Evolutionary conservation across 2,797 vertebrate genomes (phyloP).

Genomic region (Cygnus olor): DNA sequence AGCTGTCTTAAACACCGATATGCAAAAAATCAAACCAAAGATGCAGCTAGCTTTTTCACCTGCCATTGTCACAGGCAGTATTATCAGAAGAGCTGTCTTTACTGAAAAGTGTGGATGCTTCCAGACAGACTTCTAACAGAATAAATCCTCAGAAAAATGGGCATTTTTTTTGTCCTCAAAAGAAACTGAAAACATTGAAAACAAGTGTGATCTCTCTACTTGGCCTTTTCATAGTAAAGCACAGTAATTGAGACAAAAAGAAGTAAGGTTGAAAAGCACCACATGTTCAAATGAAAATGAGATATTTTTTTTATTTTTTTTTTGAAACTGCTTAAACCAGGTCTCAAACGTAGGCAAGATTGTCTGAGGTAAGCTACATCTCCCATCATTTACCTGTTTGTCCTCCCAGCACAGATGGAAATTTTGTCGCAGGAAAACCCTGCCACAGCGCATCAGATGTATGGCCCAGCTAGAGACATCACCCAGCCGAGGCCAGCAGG

Average conservation of each 20-base stretch:
- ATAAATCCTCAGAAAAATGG: not conserved
- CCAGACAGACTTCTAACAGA: not conserved
- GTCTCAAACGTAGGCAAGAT: not conserved
- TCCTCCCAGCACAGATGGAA: not conserved
- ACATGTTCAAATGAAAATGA: not conserved
- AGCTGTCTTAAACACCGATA: not conserved
- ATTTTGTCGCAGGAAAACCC: not conserved
- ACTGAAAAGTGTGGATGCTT: not conserved
- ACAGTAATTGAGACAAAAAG: not conserved
- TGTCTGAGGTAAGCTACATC: not conserved
- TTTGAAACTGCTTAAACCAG: not conserved
- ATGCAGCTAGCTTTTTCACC: not conserved
- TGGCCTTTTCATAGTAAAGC: not conserved
- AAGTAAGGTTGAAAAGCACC: not conserved
- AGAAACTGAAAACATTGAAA: not conserved
- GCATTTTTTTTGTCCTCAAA: not conserved
- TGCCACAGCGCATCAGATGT: fast-evolving
- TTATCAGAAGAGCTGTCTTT: not conserved
- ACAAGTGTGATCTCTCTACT: not conserved
- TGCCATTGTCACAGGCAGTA: not conserved
- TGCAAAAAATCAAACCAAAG: not conserved
- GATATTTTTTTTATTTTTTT: not conserved
- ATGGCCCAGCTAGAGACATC: not conserved
- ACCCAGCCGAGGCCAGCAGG: not conserved
- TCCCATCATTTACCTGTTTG: not conserved